A percentile compares a stretch with the other conserved stretches of the same genome.
Evolutionary conservation across 2,113 vertebrate species (phyloP).

Genomic region (Tichodroma muraria): DNA sequence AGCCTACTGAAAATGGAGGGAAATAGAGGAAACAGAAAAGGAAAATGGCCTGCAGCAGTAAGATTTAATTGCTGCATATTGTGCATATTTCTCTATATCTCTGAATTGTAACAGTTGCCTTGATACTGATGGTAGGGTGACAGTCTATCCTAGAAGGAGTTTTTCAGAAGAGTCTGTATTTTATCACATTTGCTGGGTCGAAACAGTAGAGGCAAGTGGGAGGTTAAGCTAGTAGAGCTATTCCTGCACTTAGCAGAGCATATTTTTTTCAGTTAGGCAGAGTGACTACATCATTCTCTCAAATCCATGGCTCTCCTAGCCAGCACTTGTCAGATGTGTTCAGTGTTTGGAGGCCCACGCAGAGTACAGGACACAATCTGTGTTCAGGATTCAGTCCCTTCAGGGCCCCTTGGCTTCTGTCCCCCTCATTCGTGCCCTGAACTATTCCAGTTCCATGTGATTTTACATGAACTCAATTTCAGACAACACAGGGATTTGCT

Average conservation of each 20-base stretch:
- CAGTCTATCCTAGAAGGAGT: background rate
- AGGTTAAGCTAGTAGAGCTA: background rate
- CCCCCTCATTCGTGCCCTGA: background rate
- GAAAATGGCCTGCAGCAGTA: background rate
- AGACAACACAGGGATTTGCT: background rate
- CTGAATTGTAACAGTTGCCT: background rate
- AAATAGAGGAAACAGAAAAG: background rate
- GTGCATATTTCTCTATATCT: background rate
- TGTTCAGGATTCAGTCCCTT: background rate
- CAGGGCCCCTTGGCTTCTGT: background rate
- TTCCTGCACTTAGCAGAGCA: background rate
- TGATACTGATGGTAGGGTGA: background rate
- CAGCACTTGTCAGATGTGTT: constrained; percentile 25
- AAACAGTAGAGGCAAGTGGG: background rate
- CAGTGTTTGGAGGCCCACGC: background rate
- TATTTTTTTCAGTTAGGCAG: background rate
- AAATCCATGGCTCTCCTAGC: background rate
- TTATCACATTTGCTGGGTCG: background rate
- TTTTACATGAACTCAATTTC: background rate
- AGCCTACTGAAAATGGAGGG: background rate
- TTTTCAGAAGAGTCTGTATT: background rate
- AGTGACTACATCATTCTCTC: background rate
- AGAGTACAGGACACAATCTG: background rate
- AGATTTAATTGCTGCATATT: background rate
- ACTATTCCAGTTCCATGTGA: background rate